A percentile compares a stretch with the other conserved stretches of the same genome.
Conservation (phyloP, 2,113 vertebrate species). For the Percina caprodes region DNA sequence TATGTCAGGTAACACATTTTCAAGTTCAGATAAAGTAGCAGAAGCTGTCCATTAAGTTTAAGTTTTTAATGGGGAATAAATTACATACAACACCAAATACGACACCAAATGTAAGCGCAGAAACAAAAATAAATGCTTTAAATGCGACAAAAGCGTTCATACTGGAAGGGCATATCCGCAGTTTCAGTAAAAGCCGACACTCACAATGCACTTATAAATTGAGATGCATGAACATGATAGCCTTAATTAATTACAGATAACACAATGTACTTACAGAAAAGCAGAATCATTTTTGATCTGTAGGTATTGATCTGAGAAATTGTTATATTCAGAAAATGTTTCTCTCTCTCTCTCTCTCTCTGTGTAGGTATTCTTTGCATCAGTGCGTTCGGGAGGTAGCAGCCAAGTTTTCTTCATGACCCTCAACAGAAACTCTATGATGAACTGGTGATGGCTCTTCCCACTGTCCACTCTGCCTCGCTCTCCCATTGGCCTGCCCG, state of each 20-base stretch:
- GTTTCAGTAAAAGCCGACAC: neutral
- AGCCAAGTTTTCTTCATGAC: conserved; percentile 99
- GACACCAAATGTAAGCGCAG: neutral
- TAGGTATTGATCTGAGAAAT: neutral
- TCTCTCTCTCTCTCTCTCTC: neutral
- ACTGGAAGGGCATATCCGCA: neutral
- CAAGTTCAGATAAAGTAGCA: neutral
- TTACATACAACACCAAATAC: neutral
- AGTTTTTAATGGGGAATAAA: neutral
- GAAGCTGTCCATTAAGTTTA: neutral
- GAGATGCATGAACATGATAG: neutral
- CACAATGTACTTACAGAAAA: neutral
- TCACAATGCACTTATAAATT: too few relatives aligned
- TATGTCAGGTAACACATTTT: neutral
- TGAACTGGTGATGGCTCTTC: conserved; percentile 95
- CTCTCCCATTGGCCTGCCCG: conserved; percentile 49
- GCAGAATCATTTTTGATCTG: neutral
- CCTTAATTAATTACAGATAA: neutral
- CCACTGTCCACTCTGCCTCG: conserved; percentile 31
- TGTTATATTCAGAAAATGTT: neutral
- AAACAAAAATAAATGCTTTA: neutral
- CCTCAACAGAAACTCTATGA: conserved; percentile 99
- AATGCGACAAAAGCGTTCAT: neutral
- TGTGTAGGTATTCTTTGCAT: conserved; percentile 96
- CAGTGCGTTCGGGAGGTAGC: conserved; percentile 97